Evolutionary conservation across 2,113 vertebrate genomes (phyloP), one percentile per base, ranked within the genome.

Genomic region (Numida meleagris): DNA sequence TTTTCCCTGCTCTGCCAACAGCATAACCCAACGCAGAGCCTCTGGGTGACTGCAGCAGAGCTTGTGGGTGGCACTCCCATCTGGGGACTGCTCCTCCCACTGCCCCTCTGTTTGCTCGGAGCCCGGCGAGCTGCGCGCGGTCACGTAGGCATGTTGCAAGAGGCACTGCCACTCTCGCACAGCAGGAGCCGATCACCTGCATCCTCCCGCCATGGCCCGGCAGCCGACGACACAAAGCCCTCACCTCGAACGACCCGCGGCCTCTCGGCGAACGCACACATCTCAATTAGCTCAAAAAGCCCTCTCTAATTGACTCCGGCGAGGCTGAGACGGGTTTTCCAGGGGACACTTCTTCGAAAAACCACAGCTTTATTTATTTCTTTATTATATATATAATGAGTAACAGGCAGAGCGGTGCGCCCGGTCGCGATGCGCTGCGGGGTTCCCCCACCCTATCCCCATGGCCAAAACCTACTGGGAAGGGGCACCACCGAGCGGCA

Each of bases 91-190:
- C 55, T 58, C 51, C 77, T 27, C 65, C 67, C 34, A 59, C n/a
- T 12, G 59, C 57, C 42, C n/a, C 48, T 51, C 33, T 5, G 14
- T 40, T 50, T 63, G n/a, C 40, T 38, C n/a, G 4, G 48, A 38
- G 48, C 46, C 6, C 0, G 2, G 53, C 1, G 24, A 78, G 48
- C 50, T 59, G 55, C 1, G 25, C 8, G 2, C 0, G 20, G 50
- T 83, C 82, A 57, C 9, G 3, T 33, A 62, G 2, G 62, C 48
- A 6, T 76, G 58, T 71, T 2, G 2, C 57, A 88, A 42, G 62
- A 62, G 19, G 10, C 20, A 45, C 20, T 15, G 65, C 16, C 4
- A 1, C 4, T 66, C 58, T 77, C 38, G 24, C 65, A 61, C 73
- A 67, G 78, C 58, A 66, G 68, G 42, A 83, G 24, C 12, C 0